Base-by-base conservation (phyloP, 2,113 vertebrate genomes). In the Coturnix japonica region DNA sequence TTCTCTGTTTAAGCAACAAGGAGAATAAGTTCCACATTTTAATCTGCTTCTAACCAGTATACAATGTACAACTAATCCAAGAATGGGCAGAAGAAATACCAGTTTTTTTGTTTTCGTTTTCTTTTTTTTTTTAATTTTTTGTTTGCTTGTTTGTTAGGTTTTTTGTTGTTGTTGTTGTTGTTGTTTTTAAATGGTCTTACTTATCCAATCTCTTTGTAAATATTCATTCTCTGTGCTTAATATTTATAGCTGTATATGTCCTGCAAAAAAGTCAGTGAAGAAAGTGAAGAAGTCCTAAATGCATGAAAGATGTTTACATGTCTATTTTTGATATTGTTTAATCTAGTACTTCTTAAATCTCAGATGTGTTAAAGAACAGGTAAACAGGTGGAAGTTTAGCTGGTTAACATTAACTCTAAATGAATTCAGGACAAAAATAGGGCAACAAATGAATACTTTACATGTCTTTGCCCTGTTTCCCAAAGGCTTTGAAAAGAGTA, bases 291-390 rank as follows among this genome's bases (percentile, higher is more conserved):
- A 35, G 23, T 66, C 1, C 59, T 8, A 57, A 60, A 51, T 46
- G 3, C 13, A 21, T 30, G 5, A 37, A 82, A 63, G 28, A 8
- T n/a, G 4, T 23, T 11, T 64, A n/a, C 0, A 8, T n/a, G 5
- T 21, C 13, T 64, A 31, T 0, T 1, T 77, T 74, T 59, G 7
- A 0, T 22, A 21, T 3, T 2, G 11, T 41, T 67, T 56, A 6
- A 51, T 17, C 76, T 53, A 81, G 31, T 53, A 5, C 3, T 4
- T 51, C 25, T 44, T 5, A 74, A 74, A 74, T 67, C 14, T 88
- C 37, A 81, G 17, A 26, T 53, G 3, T 12, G 6, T 47, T 71
- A 12, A 9, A 70, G 8, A 41, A 66, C 14, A 63, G 11, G 20
- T 43, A 81, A 61, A 73, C n/a, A 70, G 1, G 6, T 30, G 35